A percentile compares a stretch with the other conserved stretches of the same genome.
Conservation (phyloP, 2,888 invertebrate species). For the Teinopalpus imperialis region DNA sequence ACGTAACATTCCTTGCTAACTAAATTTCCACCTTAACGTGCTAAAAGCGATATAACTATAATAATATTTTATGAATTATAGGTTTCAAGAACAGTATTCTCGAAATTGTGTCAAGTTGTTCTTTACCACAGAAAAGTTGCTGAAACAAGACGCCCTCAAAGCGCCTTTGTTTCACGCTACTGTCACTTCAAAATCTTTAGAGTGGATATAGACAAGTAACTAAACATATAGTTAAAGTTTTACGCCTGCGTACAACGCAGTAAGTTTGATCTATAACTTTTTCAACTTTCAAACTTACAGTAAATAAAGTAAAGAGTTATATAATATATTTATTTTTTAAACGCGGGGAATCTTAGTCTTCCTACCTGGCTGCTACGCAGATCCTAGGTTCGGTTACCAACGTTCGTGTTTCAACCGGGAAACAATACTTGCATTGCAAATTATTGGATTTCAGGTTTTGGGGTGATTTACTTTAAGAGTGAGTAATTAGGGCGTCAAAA, state of each 20-base stretch:
- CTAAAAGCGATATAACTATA: too few relatives aligned
- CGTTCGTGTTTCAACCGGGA: too few relatives aligned
- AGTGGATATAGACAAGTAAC: conserved; percentile 11
- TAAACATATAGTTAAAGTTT: neutral
- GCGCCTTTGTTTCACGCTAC: conserved; percentile 19
- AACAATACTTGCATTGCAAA: too few relatives aligned
- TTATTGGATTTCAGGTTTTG: too few relatives aligned
- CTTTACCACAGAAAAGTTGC: conserved; percentile 18
- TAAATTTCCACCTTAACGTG: too few relatives aligned
- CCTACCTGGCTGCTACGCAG: too few relatives aligned
- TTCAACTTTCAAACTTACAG: neutral
- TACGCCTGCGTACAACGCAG: neutral
- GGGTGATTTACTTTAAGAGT: too few relatives aligned
- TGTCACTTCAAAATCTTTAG: conserved; percentile 18
- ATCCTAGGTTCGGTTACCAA: too few relatives aligned
- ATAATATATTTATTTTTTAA: neutral
- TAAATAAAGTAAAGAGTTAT: neutral
- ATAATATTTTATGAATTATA: conserved; percentile 7
- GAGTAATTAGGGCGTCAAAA: too few relatives aligned
- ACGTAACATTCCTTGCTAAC: too few relatives aligned
- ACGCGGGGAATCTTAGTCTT: too few relatives aligned
- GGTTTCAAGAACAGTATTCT: conserved; percentile 11
- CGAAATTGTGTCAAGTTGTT: conserved; percentile 23
- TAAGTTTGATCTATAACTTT: neutral
- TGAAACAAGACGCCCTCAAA: conserved; percentile 16